A percentile compares a stretch with the other conserved stretches of the same genome.
Conservation (phyloP, 2,797 vertebrate species). For the Naso thynnoides region DNA sequence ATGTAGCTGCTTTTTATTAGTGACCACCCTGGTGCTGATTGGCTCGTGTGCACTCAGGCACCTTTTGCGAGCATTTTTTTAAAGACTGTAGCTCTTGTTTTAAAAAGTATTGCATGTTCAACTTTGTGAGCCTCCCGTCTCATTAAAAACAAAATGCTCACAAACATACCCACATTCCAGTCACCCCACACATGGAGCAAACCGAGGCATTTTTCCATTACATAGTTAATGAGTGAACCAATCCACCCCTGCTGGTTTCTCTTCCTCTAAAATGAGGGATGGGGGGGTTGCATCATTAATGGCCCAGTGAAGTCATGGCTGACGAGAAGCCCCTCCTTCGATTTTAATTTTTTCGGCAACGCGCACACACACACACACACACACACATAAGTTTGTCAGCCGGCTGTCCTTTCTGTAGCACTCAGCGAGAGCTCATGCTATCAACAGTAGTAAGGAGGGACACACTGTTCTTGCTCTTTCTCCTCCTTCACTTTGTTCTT, state of each 20-base stretch:
- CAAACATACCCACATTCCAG: conserved; percentile 75
- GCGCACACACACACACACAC: conserved; percentile 43
- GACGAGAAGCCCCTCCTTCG: conserved; percentile 64
- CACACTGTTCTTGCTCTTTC: conserved; percentile 36
- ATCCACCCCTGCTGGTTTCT: conserved; percentile 78
- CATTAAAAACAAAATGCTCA: conserved; percentile 66
- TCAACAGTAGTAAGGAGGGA: conserved; percentile 52
- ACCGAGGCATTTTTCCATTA: conserved; percentile 85
- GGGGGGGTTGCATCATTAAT: conserved; percentile 75
- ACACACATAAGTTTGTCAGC: conserved; percentile 48
- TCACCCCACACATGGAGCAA: conserved; percentile 75
- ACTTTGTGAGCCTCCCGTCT: conserved; percentile 67
- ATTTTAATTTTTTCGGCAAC: conserved; percentile 35
- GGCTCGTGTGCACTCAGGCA: conserved; percentile 27
- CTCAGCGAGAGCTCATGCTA: conserved; percentile 45
- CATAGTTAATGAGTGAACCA: conserved; percentile 82
- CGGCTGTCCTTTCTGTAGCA: conserved; percentile 57
- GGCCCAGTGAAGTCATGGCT: conserved; percentile 78
- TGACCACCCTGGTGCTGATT: conserved; percentile 49
- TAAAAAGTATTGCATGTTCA: conserved; percentile 71
- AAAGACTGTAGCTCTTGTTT: conserved; percentile 43
- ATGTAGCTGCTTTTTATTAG: conserved; percentile 61
- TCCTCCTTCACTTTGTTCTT: conserved; percentile 49
- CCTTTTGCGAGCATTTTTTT: conserved; percentile 25
- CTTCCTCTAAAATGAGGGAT: conserved; percentile 77